Conservation (phyloP, 2,888 invertebrate genomes). For the Drosophila phalerata region DNA sequence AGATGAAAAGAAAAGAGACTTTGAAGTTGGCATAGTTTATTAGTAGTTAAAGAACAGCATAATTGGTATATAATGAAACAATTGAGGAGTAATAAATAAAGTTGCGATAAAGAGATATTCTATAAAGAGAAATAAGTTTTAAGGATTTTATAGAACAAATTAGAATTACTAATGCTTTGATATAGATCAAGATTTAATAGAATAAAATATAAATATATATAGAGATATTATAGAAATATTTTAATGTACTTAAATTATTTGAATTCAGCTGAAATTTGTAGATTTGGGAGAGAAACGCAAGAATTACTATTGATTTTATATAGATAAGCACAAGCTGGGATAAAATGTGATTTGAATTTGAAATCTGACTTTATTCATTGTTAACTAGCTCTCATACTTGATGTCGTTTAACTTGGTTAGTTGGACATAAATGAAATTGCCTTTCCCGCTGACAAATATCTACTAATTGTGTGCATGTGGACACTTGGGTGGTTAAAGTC, state of each 20-base stretch:
- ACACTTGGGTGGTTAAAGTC: slow-evolving; percentile 23
- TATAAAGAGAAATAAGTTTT: background rate
- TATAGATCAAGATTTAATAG: no score
- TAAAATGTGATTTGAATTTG: background rate
- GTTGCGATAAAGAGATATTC: background rate
- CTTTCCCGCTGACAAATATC: slow-evolving; percentile 4
- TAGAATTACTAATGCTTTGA: no score
- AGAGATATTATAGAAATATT: background rate
- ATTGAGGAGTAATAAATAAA: background rate
- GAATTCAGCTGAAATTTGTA: no score
- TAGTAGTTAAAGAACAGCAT: background rate
- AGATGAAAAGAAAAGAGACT: background rate
- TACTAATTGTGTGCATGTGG: slow-evolving; percentile 1
- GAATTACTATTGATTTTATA: background rate
- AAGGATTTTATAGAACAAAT: no score
- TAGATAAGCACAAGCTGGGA: background rate
- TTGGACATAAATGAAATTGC: slow-evolving; percentile 9
- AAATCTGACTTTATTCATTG: background rate
- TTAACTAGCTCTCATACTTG: background rate
- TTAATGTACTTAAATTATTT: no score
- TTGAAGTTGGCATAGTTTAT: background rate
- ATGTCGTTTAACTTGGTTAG: background rate
- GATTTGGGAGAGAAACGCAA: background rate
- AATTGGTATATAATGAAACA: background rate
- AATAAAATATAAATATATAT: background rate